Percentiles rank a stretch among this genome's conserved stretches.
phyloP scores from a whole-genome alignment of 2,797 vertebrate species.

The Eospalax fontanierii region DNA sequence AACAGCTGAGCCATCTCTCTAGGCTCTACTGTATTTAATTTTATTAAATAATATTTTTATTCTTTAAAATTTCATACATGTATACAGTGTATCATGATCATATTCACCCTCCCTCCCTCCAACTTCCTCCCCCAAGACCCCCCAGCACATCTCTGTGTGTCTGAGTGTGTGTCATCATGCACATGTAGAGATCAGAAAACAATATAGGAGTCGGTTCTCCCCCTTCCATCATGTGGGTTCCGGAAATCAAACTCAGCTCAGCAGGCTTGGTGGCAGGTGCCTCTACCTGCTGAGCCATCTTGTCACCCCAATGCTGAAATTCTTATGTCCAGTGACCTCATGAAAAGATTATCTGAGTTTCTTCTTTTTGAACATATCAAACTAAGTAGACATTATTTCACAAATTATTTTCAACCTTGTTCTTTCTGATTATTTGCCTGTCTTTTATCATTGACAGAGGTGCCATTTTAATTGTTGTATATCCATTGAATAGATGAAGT shows the following conservation, averaged over 20 bases:
- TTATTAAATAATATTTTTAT: neutral
- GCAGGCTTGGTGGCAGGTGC: neutral
- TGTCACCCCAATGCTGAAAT: neutral
- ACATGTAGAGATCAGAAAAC: neutral
- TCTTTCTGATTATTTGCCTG: slow-evolving; percentile 8
- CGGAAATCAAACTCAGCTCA: neutral
- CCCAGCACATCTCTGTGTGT: neutral
- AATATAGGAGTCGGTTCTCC: neutral
- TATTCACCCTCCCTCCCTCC: neutral
- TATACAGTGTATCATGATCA: neutral
- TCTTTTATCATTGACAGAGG: neutral
- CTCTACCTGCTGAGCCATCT: neutral
- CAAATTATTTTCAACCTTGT: slow-evolving; percentile 23
- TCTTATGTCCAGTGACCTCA: slow-evolving; percentile 22
- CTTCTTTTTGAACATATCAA: slow-evolving; percentile 51
- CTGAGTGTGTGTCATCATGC: too few relatives aligned
- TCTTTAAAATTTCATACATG: neutral
- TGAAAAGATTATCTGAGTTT: slow-evolving; percentile 29
- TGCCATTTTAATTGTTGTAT: neutral
- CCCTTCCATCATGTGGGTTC: neutral
- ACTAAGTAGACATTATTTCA: neutral
- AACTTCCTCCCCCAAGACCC: too few relatives aligned
- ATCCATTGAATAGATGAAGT: neutral
- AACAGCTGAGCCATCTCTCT: too few relatives aligned
- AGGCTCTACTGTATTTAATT: too few relatives aligned